Percentiles rank a stretch among this genome's conserved stretches.
Evolutionary conservation across 2,113 vertebrate species (phyloP).

Genomic region (Syrrhaptes paradoxus): DNA sequence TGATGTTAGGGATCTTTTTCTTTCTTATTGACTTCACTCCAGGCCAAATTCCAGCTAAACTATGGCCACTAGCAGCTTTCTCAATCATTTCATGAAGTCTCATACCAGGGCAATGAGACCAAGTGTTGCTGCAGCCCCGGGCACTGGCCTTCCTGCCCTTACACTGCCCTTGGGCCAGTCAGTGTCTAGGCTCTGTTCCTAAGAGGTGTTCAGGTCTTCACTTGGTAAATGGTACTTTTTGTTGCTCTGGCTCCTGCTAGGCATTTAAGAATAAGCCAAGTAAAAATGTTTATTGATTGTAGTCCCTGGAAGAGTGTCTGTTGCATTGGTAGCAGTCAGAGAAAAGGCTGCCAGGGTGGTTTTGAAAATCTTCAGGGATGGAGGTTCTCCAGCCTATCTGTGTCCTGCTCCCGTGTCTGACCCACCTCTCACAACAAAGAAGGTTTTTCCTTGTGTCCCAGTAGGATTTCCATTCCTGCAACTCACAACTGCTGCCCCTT

Average conservation of each 20-base stretch:
- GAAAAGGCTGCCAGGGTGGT: neutral
- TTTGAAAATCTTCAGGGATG: neutral
- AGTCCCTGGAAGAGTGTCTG: neutral
- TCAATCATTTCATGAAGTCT: neutral
- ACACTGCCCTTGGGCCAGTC: neutral
- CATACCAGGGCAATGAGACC: conserved; percentile 14
- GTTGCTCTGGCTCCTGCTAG: neutral
- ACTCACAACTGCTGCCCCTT: neutral
- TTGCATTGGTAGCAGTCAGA: neutral
- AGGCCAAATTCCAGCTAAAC: conserved; percentile 47
- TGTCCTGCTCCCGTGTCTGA: neutral
- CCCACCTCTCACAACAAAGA: neutral
- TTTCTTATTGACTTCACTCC: conserved; percentile 18
- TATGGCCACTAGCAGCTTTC: conserved; percentile 7
- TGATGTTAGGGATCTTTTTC: conserved; percentile 34
- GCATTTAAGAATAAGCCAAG: neutral
- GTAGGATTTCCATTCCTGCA: neutral
- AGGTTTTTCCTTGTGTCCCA: neutral
- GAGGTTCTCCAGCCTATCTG: neutral
- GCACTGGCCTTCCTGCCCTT: conserved; percentile 4
- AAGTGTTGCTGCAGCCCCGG: neutral
- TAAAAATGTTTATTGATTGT: neutral
- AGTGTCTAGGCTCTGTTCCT: neutral
- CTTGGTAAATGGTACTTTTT: neutral
- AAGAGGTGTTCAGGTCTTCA: neutral